Evolutionary conservation across 2,113 vertebrate species (phyloP), one percentile per base, ranked within the genome.

Genomic region (Dasyprocta punctata): DNA sequence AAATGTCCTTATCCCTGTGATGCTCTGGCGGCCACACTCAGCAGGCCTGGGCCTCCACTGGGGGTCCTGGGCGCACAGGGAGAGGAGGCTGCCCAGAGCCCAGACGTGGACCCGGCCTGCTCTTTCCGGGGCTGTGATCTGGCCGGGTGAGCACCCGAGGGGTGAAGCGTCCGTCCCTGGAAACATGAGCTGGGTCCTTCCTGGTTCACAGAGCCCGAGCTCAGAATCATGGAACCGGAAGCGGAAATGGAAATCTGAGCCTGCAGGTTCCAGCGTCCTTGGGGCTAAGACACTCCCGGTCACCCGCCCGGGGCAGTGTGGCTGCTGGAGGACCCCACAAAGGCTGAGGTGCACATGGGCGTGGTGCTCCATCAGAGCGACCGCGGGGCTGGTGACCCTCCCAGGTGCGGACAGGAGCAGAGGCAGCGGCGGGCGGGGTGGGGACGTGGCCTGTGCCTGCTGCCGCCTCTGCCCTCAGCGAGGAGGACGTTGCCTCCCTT

Each of bases 401-500:
- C 47, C 0, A 11, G 10, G 71, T 36, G 44, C 2, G 20, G 9
- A 7, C 41, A 1, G 0, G 28, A 33, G 5, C 1, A 1, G 24
- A 28, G 33, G 7, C 4, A 11, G 22, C 10, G 13, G 11, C 33
- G 10, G 41, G 12, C 13, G 9, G 36, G 36, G 5, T 14, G 19
- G 2, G 36, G 3, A 1, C 10, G 4, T 41, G 14, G 3, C 5
- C 13, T 1, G 0, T 8, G 11, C 33, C 56, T 8, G 11, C 33
- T 47, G 52, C 16, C 14, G 8, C 16, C 54, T 26, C 33, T 33
- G 12, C 71, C 41, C 33, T 41, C 22, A 0, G 56, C 0, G 33
- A 73, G 67, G 33, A 65, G 3, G 54, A 5, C 41, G 5, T 4
- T 1, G 12, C 4, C 33, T 58, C 41, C 30, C 58, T 65, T 1